Conservation (phyloP, 2,797 vertebrate genomes). For the Phaenicophaeus curvirostris region DNA sequence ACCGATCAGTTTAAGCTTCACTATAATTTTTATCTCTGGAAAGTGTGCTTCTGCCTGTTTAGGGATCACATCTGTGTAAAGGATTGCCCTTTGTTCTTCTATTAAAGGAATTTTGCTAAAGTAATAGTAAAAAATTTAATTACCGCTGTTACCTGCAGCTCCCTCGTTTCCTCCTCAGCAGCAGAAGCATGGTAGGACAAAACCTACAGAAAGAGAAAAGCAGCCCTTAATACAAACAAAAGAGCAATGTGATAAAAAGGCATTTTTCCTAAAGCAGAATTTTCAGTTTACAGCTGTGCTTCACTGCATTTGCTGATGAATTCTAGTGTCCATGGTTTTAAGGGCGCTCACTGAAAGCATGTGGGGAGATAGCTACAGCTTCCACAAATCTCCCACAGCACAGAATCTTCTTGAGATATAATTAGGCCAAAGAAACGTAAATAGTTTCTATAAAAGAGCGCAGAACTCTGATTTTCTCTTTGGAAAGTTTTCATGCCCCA, state of each 20-base stretch:
- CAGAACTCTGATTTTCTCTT: constrained; percentile 34
- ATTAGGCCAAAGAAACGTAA: neutral
- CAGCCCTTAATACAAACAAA: neutral
- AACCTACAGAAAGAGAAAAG: constrained; percentile 77
- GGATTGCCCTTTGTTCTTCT: neutral
- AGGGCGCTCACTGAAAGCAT: neutral
- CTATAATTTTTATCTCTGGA: neutral
- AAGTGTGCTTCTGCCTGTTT: neutral
- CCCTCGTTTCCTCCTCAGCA: constrained; percentile 89
- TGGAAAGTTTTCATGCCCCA: constrained; percentile 12
- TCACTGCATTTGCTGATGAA: neutral
- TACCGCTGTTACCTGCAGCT: constrained; percentile 95
- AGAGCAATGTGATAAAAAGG: neutral
- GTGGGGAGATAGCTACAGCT: neutral
- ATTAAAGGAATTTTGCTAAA: neutral
- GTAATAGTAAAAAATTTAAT: constrained; percentile 69
- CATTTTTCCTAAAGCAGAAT: neutral
- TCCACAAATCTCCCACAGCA: neutral
- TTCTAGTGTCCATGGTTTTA: neutral
- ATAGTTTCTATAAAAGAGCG: constrained; percentile 43
- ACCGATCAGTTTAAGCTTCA: neutral
- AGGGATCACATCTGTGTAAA: neutral
- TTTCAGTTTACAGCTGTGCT: neutral
- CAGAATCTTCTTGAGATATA: constrained; percentile 18
- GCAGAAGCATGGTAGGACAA: constrained; percentile 95